Percentiles rank a stretch among this genome's conserved stretches.
Evolutionary conservation across 1,140 invertebrate species (phyloP).

Genomic region (Lethocerus indicus): DNA sequence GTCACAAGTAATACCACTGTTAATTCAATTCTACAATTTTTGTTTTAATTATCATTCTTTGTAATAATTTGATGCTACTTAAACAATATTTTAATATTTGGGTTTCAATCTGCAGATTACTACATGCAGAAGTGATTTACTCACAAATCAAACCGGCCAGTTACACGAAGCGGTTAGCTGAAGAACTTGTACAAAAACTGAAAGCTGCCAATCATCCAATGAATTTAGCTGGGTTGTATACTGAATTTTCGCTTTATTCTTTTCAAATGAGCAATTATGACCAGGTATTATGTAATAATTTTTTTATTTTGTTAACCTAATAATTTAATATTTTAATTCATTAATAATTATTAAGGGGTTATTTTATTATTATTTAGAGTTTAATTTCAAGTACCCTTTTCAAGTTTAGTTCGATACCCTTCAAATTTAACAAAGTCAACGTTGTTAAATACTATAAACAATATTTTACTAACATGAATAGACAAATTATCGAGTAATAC

Average conservation of each 20-base stretch:
- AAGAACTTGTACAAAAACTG: constrained; percentile 33
- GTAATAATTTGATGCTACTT: constrained; percentile 3
- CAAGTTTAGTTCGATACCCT: no score
- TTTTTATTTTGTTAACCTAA: no score
- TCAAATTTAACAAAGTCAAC: no score
- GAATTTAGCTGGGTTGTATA: constrained; percentile 52
- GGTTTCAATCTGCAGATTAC: constrained; percentile 36
- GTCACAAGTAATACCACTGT: constrained; percentile 40
- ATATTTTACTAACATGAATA: no score
- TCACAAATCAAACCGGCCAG: constrained; percentile 55
- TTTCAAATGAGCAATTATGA: constrained; percentile 71
- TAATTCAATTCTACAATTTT: not conserved
- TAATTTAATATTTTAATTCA: no score
- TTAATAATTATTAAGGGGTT: no score
- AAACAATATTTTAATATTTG: constrained; percentile 11
- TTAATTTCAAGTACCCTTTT: no score
- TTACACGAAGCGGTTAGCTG: constrained; percentile 40
- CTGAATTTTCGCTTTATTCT: constrained; percentile 59
- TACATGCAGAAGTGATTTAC: constrained; percentile 63
- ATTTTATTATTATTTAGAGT: no score
- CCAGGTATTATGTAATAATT: constrained; percentile 29
- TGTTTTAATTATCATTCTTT: constrained; percentile 1
- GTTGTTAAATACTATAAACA: no score
- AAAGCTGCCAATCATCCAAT: constrained; percentile 26
- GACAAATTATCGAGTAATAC: no score